Evolutionary conservation across 2,888 invertebrate species (phyloP).

Genomic region (Strigamia transsilvanica): DNA sequence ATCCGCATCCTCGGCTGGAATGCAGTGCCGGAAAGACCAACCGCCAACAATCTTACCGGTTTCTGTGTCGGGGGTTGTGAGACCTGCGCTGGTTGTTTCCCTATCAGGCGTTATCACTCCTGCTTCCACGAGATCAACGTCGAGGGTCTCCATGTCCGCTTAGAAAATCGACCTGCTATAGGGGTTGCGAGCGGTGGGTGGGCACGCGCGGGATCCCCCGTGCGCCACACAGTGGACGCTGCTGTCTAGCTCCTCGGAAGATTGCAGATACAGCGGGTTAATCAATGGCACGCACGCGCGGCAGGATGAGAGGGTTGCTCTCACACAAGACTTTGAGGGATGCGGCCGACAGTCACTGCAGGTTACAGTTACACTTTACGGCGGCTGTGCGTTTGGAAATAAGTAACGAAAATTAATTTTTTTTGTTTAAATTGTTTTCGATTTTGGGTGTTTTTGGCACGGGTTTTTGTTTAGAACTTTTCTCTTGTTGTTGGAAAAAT

Average conservation of each 20-base stretch:
- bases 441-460: not conserved
- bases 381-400: not conserved
- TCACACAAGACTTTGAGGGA: constrained; percentile 30
- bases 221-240: constrained; percentile 49
- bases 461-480: not conserved
- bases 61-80: constrained; percentile 31
- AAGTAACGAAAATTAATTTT: not conserved
- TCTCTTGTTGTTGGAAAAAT: not conserved
- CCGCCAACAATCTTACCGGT: constrained; percentile 25
- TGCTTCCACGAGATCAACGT: constrained; percentile 18
- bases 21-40: constrained; percentile 34
- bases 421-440: not conserved
- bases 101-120: constrained; percentile 29
- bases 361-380: not conserved
- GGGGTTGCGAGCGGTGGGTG: constrained; percentile 43
- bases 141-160: constrained; percentile 38
- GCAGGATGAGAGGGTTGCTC: constrained; percentile 2
- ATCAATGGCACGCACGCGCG: constrained; percentile 47
- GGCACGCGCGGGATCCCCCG: constrained; percentile 43
- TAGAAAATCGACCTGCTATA: constrained; percentile 15
- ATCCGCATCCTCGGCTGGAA: constrained; percentile 38
- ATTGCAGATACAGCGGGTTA: constrained; percentile 37
- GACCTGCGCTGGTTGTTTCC: constrained; percentile 9
- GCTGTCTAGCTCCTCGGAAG: constrained; percentile 23
- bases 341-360: not conserved